Percentiles rank a stretch among this genome's conserved stretches.
Conservation (phyloP, 1,140 invertebrate genomes). For the Drosophila kurseongensis region DNA sequence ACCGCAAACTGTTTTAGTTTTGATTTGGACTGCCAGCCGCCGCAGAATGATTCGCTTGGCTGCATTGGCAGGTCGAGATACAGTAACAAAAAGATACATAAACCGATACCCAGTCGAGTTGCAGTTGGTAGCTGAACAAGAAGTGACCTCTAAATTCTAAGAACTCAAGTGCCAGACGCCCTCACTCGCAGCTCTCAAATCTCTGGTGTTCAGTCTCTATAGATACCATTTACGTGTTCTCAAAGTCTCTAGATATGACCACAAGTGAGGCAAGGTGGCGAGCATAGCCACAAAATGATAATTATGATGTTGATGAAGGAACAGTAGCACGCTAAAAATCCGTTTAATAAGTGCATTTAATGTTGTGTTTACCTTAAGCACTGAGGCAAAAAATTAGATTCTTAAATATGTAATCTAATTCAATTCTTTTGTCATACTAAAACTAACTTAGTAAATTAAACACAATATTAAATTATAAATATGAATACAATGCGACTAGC, state of each 20-base stretch:
- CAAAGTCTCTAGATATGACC: conserved; percentile 9
- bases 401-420: too few relatives aligned
- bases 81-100: conserved; percentile 45
- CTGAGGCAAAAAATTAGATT: too few relatives aligned
- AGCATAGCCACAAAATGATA: conserved; percentile 59
- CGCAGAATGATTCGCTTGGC: conserved; percentile 62
- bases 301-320: conserved; percentile 45
- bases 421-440: too few relatives aligned
- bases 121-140: conserved; percentile 18
- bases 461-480: too few relatives aligned
- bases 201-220: background rate
- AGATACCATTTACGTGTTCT: conserved; percentile 9
- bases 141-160: conserved; percentile 72
- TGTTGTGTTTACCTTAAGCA: conserved; percentile 33
- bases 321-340: conserved; percentile 39
- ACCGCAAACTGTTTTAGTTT: conserved; percentile 77
- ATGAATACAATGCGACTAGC: background rate
- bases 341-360: conserved; percentile 53
- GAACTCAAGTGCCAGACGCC: conserved; percentile 49
- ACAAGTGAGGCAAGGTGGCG: conserved; percentile 70
- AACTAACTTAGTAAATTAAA: too few relatives aligned
- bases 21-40: conserved; percentile 59
- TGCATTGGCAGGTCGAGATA: conserved; percentile 61
- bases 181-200: conserved; percentile 9
- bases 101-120: conserved; percentile 35